Conservation (phyloP, 2,888 invertebrate species). For the Phasia obesa region DNA sequence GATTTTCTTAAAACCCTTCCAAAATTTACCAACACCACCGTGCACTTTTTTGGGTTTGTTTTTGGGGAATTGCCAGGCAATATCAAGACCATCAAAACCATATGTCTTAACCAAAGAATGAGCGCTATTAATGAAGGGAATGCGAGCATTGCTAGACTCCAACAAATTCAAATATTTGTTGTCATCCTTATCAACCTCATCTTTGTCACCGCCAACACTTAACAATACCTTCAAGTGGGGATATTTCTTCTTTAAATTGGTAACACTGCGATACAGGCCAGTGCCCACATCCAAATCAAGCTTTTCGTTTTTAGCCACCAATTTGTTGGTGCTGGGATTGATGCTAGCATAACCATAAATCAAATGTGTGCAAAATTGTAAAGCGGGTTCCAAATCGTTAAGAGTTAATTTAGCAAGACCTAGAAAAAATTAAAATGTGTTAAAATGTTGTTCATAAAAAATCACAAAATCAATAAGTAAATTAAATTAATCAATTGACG, state of each 20-base stretch:
- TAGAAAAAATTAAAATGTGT: slow-evolving; percentile 77
- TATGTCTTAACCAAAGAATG: slow-evolving; percentile 88
- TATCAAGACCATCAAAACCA: slow-evolving; percentile 93
- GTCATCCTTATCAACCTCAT: slow-evolving; percentile 85
- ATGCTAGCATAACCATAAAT: slow-evolving; percentile 91
- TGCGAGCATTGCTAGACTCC: slow-evolving; percentile 88
- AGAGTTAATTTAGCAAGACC: slow-evolving; percentile 91
- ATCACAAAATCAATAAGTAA: not conserved
- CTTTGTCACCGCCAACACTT: slow-evolving; percentile 90
- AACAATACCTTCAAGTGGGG: slow-evolving; percentile 89
- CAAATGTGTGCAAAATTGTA: slow-evolving; percentile 90
- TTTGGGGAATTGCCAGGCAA: slow-evolving; percentile 93
- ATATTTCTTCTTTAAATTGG: slow-evolving; percentile 87
- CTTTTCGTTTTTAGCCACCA: slow-evolving; percentile 87
- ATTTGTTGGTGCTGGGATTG: slow-evolving; percentile 87
- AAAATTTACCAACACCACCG: slow-evolving; percentile 85
- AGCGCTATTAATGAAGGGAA: slow-evolving; percentile 90
- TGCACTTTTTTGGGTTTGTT: slow-evolving; percentile 90
- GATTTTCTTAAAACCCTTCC: slow-evolving; percentile 90
- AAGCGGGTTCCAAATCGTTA: slow-evolving; percentile 88
- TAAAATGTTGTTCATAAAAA: not conserved
- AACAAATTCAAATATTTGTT: slow-evolving; percentile 88
- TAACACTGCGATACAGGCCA: slow-evolving; percentile 88
- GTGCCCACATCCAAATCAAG: slow-evolving; percentile 89
- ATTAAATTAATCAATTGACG: slow-evolving; percentile 7